Evolutionary conservation across 2,113 vertebrate species (phyloP), one percentile per base, ranked within the genome.

Genomic region (Aphelocoma coerulescens): DNA sequence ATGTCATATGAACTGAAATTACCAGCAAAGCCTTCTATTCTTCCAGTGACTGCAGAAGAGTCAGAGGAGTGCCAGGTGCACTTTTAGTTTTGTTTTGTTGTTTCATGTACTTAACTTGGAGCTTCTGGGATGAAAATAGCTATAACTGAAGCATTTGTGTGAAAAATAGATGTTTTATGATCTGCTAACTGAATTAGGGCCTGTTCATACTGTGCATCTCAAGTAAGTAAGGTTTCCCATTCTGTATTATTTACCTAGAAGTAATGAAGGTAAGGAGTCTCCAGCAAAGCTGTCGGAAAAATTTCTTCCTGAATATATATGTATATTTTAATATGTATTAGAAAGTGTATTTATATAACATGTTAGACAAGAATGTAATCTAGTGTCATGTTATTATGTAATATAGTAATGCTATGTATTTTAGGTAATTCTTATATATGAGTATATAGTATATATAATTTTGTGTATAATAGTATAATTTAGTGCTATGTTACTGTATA

Each of bases 1-100:
- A 99, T 99, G 99, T 99, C 99, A 7, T 99, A 99, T 93, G 99
- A 99, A 97, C 98, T 99, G 84, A 99, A 99, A 98, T 98, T 99
- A 96, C 99, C 99, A 75, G 96, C 98, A 85, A 99, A 99, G 96
- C 97, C 98, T 62, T 98, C 98, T 96, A 98, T 99, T 97, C 98
- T 98, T 97, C 98, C 99, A 23, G 98, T 98, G 91, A 98, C 98
- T 84, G 97, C 98, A 52, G 99, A 99, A 68, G 99, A 98, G 24
- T 92, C 98, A 3, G 99, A 98, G 71, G 98, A 99, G 87, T 98
- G 98, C 97, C 99, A 99, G 98, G 99, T 99, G 98, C 94, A 89
- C 35, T 59, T 92, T 75, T 73, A 44, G 11, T 59, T 71, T 35
- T 58, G 21, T 84, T 86, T 67, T 69, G 1, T 78, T 63, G 65